Conservation (phyloP, 2,113 vertebrate genomes). For the Ondatra zibethicus region DNA sequence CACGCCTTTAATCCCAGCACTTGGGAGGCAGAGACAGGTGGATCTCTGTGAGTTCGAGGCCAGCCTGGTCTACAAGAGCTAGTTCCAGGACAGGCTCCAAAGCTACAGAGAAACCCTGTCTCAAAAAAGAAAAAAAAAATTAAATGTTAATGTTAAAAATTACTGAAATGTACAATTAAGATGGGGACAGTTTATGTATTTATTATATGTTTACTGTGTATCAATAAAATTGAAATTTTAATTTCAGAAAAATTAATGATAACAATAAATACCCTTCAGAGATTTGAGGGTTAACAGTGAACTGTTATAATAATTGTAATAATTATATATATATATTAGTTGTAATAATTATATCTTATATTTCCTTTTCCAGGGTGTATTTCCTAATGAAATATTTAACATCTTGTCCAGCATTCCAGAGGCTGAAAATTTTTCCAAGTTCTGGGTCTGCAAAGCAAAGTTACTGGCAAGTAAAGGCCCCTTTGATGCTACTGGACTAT, state of each 20-base stretch:
- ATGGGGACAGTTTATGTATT: not conserved
- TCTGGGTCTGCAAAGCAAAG: conserved; percentile 94
- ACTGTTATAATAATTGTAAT: not conserved
- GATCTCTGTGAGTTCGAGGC: too few species aligned
- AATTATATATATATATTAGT: not conserved
- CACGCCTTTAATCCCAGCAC: too few species aligned
- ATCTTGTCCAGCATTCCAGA: conserved; percentile 90
- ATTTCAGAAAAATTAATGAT: conserved; percentile 1
- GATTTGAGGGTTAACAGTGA: not conserved
- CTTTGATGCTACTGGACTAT: conserved; percentile 89
- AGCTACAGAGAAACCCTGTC: too few species aligned
- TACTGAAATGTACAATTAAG: conserved; percentile 31
- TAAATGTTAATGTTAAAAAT: not conserved
- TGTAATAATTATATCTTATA: not conserved
- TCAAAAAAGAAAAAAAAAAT: too few species aligned
- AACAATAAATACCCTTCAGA: not conserved
- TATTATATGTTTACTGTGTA: conserved; percentile 13
- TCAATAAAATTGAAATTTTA: conserved; percentile 40
- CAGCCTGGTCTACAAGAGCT: too few species aligned
- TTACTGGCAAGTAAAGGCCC: conserved; percentile 88
- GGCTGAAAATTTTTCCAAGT: conserved; percentile 92
- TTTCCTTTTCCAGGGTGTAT: conserved; percentile 86
- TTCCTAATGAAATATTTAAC: conserved; percentile 81
- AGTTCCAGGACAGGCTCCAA: too few species aligned
- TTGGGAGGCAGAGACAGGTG: too few species aligned